Base-by-base conservation (phyloP, 2,797 vertebrate genomes). In the Falco concolor region DNA sequence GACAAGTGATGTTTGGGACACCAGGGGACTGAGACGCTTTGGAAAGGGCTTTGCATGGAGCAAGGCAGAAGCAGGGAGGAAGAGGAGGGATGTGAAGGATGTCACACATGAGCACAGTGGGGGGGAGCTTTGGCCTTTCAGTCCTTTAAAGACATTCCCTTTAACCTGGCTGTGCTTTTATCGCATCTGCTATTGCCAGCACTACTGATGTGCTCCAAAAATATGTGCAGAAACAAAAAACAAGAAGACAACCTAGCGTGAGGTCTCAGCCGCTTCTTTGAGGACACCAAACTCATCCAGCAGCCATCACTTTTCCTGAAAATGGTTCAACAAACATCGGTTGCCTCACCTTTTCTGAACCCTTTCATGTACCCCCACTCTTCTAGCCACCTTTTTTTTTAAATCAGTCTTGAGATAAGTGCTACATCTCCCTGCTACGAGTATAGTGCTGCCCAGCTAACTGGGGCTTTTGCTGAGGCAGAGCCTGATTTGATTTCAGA, bases 51-150 rank as follows among this genome's bases (percentile, higher is more conserved):
- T 73, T 63, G 25, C 32, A 42, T 28, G 53, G 22, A 86, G 36
- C 2, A 10, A 40, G 22, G 52, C 30, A 47, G 27, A 74, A 45
- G 24, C n/a, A 64, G 36, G 22, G 50, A 36, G 38, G 54, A 70
- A 32, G 27, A 59, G 24, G 53, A 77, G 24, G 30, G 36, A 56
- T 0, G 2, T 12, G 56, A 67, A 59, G 34, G 28, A 23, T 0
- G 1, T 19, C 27, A 17, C 14, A 4, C 0, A 0, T 47, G 38
- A 30, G 14, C n/a, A 36, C 16, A 22, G 5, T 3, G 24, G 13
- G n/a, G n/a, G n/a, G 3, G 9, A 64, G 45, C 42, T 56, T 38
- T 45, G 73, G 40, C 18, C 18, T 83, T 72, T 49, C 0, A 2
- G 45, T 56, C 57, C 30, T 77, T 74, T 16, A 15, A 59, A 47